Base-by-base conservation (phyloP, 2,888 invertebrate species). In the Drosophila gaucha region DNA sequence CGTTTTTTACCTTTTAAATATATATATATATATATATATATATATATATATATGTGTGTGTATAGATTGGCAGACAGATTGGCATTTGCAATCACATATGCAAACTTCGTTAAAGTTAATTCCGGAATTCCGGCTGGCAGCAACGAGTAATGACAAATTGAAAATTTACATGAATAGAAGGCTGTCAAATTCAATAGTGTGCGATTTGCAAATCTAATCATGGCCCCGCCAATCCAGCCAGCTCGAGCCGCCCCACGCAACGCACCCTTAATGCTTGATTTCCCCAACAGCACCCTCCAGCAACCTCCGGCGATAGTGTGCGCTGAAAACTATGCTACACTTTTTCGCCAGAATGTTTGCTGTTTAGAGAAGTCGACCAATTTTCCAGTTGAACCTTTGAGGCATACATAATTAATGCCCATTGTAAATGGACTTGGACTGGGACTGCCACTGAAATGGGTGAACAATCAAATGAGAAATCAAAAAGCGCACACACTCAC, bases 361-460 rank as follows among this genome's bases (percentile, higher is more conserved):
- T 51, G 39, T 35, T 71, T 66, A 36, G 44, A 36, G 44, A 38
- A 56, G 54, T 33, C 46, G 36, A 35, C 41, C 63, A 63, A 63
- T 71, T 56, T 57, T 46, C 56, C 54, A 46, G 68, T 52, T 55
- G 62, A 76, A 65, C 67, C 74, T 70, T 67, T 77, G 74, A 63
- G 67, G 78, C 78, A 78, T 74, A 67, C 74, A 77, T 78, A 77
- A 77, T 78, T 68, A 76, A 71, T 71, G 64, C 47, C 60, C 60
- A 64, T 64, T 64, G 67, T 71, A 62, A 69, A 74, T 74, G 69
- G 30, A 18, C 4, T n/a, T 28, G 41, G 12, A 16, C 10, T n/a
- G 30, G n/a, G 51, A 69, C 55, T 56, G 39, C 49, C 41, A 59
- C 67, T 30, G 44, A 62, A 74, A 62, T 58, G 54, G 65, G 43